Percentiles rank a stretch among this genome's conserved stretches.
Evolutionary conservation across 2,888 invertebrate species (phyloP).

Genomic region (Phortica magna): DNA sequence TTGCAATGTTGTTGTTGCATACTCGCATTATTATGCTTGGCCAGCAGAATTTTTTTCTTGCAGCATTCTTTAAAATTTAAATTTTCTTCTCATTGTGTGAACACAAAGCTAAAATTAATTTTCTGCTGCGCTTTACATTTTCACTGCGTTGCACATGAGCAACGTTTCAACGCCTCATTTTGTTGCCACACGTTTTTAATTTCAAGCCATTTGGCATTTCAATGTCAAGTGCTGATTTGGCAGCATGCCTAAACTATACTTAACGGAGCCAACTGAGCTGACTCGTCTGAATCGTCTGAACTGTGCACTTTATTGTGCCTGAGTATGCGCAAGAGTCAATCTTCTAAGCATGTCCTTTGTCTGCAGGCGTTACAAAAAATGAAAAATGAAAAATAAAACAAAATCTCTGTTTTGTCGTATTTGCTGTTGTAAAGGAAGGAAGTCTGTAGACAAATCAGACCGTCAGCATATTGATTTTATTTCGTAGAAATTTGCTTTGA

Average conservation of each 20-base stretch:
- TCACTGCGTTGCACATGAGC: too few relatives aligned
- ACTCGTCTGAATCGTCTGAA: not conserved
- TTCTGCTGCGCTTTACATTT: too few relatives aligned
- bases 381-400: too few relatives aligned
- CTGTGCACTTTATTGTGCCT: not conserved
- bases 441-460: not conserved
- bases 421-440: conserved; percentile 10
- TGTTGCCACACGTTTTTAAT: not conserved
- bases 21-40: not conserved
- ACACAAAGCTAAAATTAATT: not conserved
- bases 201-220: not conserved
- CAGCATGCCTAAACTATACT: conserved; percentile 19
- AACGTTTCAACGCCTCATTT: conserved; percentile 19
- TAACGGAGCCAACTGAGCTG: not conserved
- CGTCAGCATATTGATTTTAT: not conserved
- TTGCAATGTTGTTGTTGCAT: not conserved
- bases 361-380: conserved; percentile 1
- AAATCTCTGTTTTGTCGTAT: conserved; percentile 9
- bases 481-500: not conserved
- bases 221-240: conserved; percentile 30
- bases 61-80: not conserved
- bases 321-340: conserved; percentile 7
- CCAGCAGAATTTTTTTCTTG: not conserved
- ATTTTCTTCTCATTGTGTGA: too few relatives aligned
- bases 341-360: conserved; percentile 17